Evolutionary conservation across 2,113 vertebrate genomes (phyloP).

Genomic region (Sturnus vulgaris): DNA sequence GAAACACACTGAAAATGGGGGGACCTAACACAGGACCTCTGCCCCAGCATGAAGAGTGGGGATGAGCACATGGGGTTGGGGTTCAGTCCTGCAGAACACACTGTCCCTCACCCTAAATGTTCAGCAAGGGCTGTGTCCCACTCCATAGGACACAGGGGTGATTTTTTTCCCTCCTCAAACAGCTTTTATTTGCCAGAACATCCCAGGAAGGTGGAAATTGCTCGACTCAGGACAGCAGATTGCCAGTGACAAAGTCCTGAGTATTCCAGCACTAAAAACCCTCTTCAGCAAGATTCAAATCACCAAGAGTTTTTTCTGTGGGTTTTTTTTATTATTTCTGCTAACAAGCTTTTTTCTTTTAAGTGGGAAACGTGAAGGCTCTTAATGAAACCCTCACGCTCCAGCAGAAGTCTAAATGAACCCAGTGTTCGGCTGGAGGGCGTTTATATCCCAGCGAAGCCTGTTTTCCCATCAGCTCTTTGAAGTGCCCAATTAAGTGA

Average conservation of each 20-base stretch:
- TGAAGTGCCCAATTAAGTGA: constrained; percentile 66
- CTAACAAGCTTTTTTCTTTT: constrained; percentile 52
- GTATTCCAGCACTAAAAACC: not conserved
- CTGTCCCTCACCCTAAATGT: rapidly evolving
- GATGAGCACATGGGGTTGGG: rapidly evolving
- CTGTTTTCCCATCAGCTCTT: constrained; percentile 56
- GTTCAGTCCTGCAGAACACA: not conserved
- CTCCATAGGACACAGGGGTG: rapidly evolving
- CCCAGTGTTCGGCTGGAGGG: constrained; percentile 45
- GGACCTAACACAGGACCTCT: not conserved
- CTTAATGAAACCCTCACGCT: constrained; percentile 43
- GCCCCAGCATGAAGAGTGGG: rapidly evolving
- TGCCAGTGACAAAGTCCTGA: not conserved
- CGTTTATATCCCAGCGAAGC: not conserved
- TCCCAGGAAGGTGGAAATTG: not conserved
- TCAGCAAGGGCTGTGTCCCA: not conserved
- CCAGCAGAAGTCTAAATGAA: constrained; percentile 51
- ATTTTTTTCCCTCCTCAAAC: not conserved
- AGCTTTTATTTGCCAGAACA: not conserved
- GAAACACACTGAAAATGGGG: not conserved
- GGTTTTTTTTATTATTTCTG: constrained; percentile 11
- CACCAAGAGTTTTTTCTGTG: not conserved
- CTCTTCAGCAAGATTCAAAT: not conserved
- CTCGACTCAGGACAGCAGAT: not conserved
- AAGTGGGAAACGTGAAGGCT: constrained; percentile 31